Conservation (phyloP, 2,797 vertebrate species). For the Acanthornis magna region DNA sequence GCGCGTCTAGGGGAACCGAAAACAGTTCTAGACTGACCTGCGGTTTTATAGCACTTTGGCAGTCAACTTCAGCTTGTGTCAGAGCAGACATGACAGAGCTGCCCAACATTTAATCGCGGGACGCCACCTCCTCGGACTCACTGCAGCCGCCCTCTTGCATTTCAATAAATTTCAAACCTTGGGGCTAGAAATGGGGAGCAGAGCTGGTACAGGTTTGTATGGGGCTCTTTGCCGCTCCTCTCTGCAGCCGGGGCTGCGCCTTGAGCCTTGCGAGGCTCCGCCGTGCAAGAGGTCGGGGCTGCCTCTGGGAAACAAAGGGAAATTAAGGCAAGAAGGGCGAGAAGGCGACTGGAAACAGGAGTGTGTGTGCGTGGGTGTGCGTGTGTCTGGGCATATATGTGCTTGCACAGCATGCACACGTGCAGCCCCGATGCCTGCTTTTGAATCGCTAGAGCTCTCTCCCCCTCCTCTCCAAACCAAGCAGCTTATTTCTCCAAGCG, state of each 20-base stretch:
- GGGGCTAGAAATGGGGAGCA: conserved; percentile 37
- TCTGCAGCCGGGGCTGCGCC: neutral
- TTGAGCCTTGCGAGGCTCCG: neutral
- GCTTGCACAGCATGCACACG: conserved; percentile 13
- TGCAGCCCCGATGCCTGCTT: conserved; percentile 26
- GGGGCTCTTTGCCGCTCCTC: neutral
- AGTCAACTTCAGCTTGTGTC: conserved; percentile 85
- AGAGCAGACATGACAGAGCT: conserved; percentile 77
- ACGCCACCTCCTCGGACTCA: conserved; percentile 79
- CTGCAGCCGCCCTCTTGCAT: conserved; percentile 30
- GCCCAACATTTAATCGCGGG: conserved; percentile 77
- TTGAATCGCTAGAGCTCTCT: neutral
- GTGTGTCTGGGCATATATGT: conserved; percentile 6
- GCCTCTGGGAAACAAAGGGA: conserved; percentile 64
- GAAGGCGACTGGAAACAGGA: neutral
- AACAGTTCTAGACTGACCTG: conserved; percentile 88
- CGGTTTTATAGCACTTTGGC: conserved; percentile 89
- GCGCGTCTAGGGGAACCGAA: conserved; percentile 86
- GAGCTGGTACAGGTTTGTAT: conserved; percentile 56
- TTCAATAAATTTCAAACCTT: conserved; percentile 59
- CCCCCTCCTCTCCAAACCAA: neutral
- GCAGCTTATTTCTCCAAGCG: neutral
- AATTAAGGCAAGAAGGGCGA: conserved; percentile 37
- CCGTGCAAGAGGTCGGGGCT: neutral
- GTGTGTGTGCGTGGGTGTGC: neutral